Conservation (phyloP, 2,113 vertebrate species). For the Paracanthobrama guichenoti region DNA sequence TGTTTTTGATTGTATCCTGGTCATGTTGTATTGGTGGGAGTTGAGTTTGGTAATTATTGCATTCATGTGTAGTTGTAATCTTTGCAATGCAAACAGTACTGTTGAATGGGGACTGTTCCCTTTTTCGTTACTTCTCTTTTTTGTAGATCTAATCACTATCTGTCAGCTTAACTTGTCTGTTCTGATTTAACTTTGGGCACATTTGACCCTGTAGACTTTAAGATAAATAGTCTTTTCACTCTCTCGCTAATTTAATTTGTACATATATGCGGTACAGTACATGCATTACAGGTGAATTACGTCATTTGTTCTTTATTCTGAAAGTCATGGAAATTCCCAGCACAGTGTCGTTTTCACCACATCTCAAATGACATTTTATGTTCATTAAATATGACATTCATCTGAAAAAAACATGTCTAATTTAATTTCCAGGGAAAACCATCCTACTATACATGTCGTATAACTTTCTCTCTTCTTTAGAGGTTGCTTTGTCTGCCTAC, state of each 20-base stretch:
- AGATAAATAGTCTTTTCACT: neutral
- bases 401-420: neutral
- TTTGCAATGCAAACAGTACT: conserved; percentile 65
- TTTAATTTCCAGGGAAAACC: neutral
- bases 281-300: neutral
- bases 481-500: conserved; percentile 82
- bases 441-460: neutral
- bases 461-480: conserved; percentile 58
- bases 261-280: neutral
- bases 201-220: neutral
- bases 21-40: neutral
- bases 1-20: neutral
- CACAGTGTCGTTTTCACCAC: conserved; percentile 24
- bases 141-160: neutral
- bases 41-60: conserved; percentile 15
- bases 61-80: conserved; percentile 41
- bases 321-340: conserved; percentile 17
- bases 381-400: neutral
- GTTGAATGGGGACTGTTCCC: conserved; percentile 54
- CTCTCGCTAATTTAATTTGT: neutral
- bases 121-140: conserved; percentile 47
- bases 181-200: neutral
- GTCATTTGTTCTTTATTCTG: neutral
- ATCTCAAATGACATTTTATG: neutral
- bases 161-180: neutral